Percentiles rank a stretch among this genome's conserved stretches.
These are phyloP conservation scores for Oriolus oriolus DNA, from an alignment of 2,113 vertebrate genomes.

Conservation along the genomic window DNA sequence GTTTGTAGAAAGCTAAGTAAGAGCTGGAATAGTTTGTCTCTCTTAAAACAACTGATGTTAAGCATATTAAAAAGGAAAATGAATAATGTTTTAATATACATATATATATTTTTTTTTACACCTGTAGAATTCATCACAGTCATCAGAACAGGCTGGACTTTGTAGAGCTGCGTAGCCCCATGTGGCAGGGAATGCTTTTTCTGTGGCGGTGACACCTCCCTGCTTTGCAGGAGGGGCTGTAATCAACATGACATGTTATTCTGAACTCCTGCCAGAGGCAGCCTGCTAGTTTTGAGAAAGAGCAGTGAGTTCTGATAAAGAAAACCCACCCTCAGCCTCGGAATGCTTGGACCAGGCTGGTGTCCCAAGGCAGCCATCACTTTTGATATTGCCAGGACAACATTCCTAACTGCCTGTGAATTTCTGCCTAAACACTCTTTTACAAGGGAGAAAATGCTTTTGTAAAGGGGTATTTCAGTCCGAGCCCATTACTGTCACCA, in stretches of 20 bases:
- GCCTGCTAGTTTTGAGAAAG: not conserved
- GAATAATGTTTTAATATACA: not conserved
- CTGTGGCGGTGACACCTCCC: not conserved
- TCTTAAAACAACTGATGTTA: not conserved
- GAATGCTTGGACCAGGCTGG: not conserved
- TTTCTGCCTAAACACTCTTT: not conserved
- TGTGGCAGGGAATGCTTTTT: not conserved
- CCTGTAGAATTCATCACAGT: not conserved
- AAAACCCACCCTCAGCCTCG: not conserved
- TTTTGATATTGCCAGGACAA: not conserved
- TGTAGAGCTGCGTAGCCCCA: rapidly evolving
- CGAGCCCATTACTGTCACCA: not conserved
- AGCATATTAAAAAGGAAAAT: not conserved
- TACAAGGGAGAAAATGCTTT: not conserved
- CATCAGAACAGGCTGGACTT: not conserved
- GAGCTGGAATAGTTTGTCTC: not conserved
- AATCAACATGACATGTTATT: not conserved
- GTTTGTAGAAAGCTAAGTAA: not conserved
- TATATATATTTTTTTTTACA: not conserved
- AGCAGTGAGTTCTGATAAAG: not conserved
- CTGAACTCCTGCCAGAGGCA: not conserved
- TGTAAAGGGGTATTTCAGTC: not conserved
- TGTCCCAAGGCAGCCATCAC: not conserved
- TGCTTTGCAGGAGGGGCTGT: not conserved
- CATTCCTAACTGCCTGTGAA: not conserved